Conservation (phyloP, 2,113 vertebrate species). For the Xiphorhynchus elegans region DNA sequence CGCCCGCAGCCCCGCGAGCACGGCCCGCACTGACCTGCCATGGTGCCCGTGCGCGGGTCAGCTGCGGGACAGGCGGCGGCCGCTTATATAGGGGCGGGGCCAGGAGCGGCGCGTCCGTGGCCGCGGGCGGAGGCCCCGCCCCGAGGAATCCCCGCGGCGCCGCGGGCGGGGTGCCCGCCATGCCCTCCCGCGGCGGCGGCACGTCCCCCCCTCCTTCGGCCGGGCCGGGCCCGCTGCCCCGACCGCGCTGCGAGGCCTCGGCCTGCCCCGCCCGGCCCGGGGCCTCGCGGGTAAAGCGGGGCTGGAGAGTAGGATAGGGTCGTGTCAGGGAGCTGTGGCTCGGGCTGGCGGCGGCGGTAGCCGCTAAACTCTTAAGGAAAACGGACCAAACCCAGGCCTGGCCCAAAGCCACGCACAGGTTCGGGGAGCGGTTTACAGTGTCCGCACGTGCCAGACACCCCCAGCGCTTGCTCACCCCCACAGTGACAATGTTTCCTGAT, state of each 20-base stretch:
- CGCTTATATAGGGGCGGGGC: too few relatives aligned
- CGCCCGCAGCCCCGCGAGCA: too few relatives aligned
- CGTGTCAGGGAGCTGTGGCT: fast-evolving
- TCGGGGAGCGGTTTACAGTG: fast-evolving
- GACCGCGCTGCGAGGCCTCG: not conserved
- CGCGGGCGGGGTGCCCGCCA: not conserved
- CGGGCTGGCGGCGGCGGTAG: not conserved
- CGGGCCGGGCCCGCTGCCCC: fast-evolving
- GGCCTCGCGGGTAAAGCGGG: fast-evolving
- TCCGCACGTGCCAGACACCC: fast-evolving
- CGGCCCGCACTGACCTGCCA: too few relatives aligned
- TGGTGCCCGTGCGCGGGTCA: too few relatives aligned
- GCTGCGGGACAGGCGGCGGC: too few relatives aligned
- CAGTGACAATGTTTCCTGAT: not conserved
- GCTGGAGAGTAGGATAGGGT: not conserved
- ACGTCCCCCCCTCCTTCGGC: not conserved
- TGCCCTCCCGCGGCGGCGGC: not conserved
- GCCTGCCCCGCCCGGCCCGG: fast-evolving
- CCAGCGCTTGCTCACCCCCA: not conserved
- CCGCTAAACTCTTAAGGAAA: too few relatives aligned
- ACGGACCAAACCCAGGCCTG: too few relatives aligned
- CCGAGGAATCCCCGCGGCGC: not conserved
- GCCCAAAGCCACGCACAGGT: not conserved
- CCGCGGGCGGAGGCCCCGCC: too few relatives aligned
- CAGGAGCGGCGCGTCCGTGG: too few relatives aligned